Base-by-base conservation (phyloP, 2,797 vertebrate genomes). In the Astyanax mexicanus region DNA sequence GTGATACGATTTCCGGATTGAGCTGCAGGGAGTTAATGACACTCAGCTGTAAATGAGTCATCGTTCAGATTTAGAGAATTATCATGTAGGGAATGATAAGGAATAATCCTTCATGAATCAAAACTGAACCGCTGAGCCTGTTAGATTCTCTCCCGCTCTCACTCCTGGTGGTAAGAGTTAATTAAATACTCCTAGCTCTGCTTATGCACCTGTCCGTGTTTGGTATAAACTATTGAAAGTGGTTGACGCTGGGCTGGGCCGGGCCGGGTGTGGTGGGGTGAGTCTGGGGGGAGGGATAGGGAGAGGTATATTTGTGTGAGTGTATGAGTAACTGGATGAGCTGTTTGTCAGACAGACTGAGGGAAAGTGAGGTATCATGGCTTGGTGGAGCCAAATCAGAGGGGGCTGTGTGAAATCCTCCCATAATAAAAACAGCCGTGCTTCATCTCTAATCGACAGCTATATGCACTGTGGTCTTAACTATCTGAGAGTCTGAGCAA, bases 401-500 rank as follows among this genome's bases (percentile, higher is more conserved):
- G 75, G 35, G 37, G n/a, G 38, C 49, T 78, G 42, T 70, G 47
- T 72, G 55, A 79, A 61, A 64, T 68, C 49, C 69, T 35, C n/a
- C 37, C 19, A 6, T 87, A 85, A 89, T 90, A 79, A 89, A n/a
- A 84, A 84, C 80, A 81, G 75, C 52, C n/a, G 25, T 78, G 73
- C 82, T 82, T 74, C 74, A 88, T 81, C 85, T 60, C 58, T 77
- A 74, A 82, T 77, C 65, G 88, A 84, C 85, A 86, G 84, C 83
- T 88, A 88, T 70, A 60, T 74, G 65, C 40, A 69, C 61, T 69
- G 62, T 13, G 71, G 44, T 44, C 70, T 51, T 78, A 37, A 66
- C 74, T 67, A 68, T 72, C 76, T 70, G 81, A 88, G 80, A 87
- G 86, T 55, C 32, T 85, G 83, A 83, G 87, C 86, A 89, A 90